Conservation (phyloP, 2,888 invertebrate genomes). For the Macrophya alboannulata region DNA sequence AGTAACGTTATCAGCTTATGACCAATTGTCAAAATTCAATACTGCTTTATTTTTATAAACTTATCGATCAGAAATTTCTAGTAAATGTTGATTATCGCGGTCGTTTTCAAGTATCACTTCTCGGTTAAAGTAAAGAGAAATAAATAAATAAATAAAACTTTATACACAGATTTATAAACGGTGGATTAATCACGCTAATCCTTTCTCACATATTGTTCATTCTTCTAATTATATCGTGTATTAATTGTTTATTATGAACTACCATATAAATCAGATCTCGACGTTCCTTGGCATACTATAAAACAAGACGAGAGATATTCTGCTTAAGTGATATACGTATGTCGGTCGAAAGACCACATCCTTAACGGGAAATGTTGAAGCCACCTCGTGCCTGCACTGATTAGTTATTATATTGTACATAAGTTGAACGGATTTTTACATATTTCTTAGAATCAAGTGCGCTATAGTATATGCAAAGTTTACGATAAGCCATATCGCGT, state of each 20-base stretch:
- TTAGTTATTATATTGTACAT: background rate
- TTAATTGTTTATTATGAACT: slow-evolving; percentile 29
- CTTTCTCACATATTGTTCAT: background rate
- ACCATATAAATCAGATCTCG: slow-evolving; percentile 8
- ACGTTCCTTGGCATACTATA: slow-evolving; percentile 11
- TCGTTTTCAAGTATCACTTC: background rate
- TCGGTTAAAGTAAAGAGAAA: background rate
- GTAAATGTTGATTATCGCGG: background rate
- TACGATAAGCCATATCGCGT: background rate
- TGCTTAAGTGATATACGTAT: background rate
- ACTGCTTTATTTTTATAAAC: background rate
- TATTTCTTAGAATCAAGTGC: background rate
- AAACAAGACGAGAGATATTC: slow-evolving; percentile 19
- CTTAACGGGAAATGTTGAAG: slow-evolving; percentile 29
- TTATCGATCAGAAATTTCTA: background rate
- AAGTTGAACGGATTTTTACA: slow-evolving; percentile 3
- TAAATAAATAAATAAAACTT: too few relatives aligned
- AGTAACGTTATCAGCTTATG: slow-evolving; percentile 14
- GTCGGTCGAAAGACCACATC: slow-evolving; percentile 51
- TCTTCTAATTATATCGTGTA: background rate
- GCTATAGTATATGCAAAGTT: background rate
- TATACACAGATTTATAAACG: background rate
- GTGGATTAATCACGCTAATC: background rate
- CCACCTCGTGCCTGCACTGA: slow-evolving; percentile 5
- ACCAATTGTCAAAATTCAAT: slow-evolving; percentile 32